Evolutionary conservation across 92 coral and sea anemone genomes (phyloP), one percentile per base, ranked within the genome.

Genomic region (Porites lobata): DNA sequence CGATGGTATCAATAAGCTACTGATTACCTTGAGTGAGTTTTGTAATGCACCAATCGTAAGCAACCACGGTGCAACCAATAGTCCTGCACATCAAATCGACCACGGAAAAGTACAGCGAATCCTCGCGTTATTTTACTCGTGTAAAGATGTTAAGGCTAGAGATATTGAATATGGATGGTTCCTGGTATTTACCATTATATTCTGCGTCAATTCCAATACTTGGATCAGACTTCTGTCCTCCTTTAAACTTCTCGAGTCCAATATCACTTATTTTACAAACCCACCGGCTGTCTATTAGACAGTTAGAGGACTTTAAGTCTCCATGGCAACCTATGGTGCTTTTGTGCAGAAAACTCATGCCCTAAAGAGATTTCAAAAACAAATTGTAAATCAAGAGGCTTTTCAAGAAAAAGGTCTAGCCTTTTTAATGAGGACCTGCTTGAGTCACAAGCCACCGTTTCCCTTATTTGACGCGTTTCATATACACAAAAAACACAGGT

Each of bases 241-340:
- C 86, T 81, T 90, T 92, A 80, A 96, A 90, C 82, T 82, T 93
- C 43, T 57, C 73, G 68, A 96, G 96, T 59, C 99, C 99, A 69
- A 84, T 69, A 75, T 96, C 98, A 12, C 93, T 92, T 50, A 96
- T 72, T 78, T 96, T 96, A 79, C 98, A 94, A 50, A 95, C 98
- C 99, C 99, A 96, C 74, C 98, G 95, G 90, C 96, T 95, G 90
- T 96, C 99, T 21, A 96, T 85, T 21, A 96, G 90, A 77, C 99
- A 96, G 84, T 96, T 95, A 2, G 91, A 85, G 21, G 99, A 96
- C 75, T 89, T 92, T 15, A 96, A 88, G 80, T 90, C 91, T 21
- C 99, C 99, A 73, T 96, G 99, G 79, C 85, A 88, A 72, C 89
- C 76, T 8, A 96, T 88, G 0, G 95, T 82, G 57, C 93, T 76